These are phyloP conservation scores for Aplochiton taeniatus DNA, from an alignment of 2,797 vertebrate genomes.

Conservation along the genomic window DNA sequence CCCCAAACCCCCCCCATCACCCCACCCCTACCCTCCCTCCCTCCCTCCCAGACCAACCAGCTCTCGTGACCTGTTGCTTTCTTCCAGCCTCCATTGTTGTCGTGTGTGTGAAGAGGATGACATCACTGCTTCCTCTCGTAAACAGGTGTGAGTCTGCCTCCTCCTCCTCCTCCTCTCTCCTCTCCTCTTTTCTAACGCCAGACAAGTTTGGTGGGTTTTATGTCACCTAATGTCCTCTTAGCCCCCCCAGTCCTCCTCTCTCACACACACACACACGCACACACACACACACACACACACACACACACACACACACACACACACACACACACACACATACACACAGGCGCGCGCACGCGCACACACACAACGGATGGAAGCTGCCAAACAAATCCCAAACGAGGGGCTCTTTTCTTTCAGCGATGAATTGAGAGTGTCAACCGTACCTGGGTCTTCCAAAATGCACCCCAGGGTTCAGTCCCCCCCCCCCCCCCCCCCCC, in stretches of 20 bases:
- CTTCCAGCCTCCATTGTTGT: constrained; percentile 65
- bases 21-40: background rate
- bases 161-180: constrained; percentile 30
- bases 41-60: constrained; percentile 27
- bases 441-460: background rate
- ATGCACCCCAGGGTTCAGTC: background rate
- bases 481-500: too few relatives aligned
- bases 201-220: constrained; percentile 52
- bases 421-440: background rate
- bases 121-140: constrained; percentile 78
- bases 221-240: constrained; percentile 61
- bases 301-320: background rate
- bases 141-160: constrained; percentile 74
- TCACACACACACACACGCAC: constrained; percentile 16
- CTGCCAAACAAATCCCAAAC: constrained; percentile 1
- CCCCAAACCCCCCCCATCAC: constrained; percentile 5
- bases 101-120: constrained; percentile 68
- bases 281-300: constrained; percentile 26
- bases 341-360: too few relatives aligned
- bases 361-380: constrained; percentile 1
- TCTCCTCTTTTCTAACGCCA: constrained; percentile 22
- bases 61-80: constrained; percentile 67
- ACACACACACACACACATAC: constrained; percentile 17
- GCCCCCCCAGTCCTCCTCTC: constrained; percentile 3
- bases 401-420: background rate